Evolutionary conservation across 2,797 vertebrate species (phyloP).

Genomic region (Labeo calbasu): DNA sequence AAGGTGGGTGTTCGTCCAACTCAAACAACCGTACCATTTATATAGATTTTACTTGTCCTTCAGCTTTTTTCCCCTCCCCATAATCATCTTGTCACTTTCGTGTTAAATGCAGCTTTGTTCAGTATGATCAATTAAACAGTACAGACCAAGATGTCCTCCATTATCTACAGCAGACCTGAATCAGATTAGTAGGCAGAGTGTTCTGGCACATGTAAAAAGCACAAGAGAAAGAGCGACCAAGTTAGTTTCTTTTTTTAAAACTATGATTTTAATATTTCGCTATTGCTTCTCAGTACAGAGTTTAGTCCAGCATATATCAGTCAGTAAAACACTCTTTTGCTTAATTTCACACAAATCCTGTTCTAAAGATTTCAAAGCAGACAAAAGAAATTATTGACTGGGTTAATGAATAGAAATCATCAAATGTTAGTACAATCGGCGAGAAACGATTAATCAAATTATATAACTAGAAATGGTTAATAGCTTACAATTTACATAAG

Average conservation of each 20-base stretch:
- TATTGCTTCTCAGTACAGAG: constrained; percentile 76
- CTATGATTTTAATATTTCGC: constrained; percentile 79
- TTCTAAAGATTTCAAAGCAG: constrained; percentile 69
- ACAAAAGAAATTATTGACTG: constrained; percentile 77
- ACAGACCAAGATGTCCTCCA: constrained; percentile 9
- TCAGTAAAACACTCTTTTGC: constrained; percentile 73
- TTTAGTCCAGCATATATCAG: constrained; percentile 75
- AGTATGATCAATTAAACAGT: constrained; percentile 25
- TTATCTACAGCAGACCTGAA: constrained; percentile 55
- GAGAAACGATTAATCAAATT: constrained; percentile 77
- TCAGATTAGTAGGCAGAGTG: constrained; percentile 83
- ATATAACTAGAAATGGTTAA: constrained; percentile 60
- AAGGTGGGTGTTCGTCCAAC: constrained; percentile 15
- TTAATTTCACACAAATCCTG: constrained; percentile 66
- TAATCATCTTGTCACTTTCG: constrained; percentile 14
- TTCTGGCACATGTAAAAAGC: constrained; percentile 78
- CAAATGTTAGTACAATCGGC: constrained; percentile 79
- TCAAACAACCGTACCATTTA: constrained; percentile 27
- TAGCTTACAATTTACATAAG: constrained; percentile 67
- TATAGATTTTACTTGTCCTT: constrained; percentile 8
- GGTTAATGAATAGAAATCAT: constrained; percentile 81
- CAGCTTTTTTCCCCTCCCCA: neutral
- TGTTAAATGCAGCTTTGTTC: constrained; percentile 32
- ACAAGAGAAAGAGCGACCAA: constrained; percentile 83
- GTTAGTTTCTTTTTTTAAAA: constrained; percentile 81